A percentile compares a stretch with the other conserved stretches of the same genome.
phyloP scores from a whole-genome alignment of 2,797 vertebrate genomes.

The Argyrosomus regius region DNA sequence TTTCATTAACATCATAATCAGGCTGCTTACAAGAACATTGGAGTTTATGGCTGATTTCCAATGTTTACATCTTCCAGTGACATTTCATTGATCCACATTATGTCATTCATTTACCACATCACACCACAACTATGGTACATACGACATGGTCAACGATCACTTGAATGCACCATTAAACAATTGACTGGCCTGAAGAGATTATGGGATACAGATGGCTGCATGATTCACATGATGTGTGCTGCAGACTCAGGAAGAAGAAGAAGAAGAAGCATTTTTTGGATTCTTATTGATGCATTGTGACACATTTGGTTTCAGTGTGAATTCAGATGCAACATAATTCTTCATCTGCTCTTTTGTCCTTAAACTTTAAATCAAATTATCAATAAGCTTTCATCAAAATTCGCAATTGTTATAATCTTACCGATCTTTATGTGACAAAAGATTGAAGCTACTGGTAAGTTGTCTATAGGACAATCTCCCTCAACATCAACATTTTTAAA shows the following conservation, averaged over 20 bases:
- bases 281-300: neutral
- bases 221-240: slow-evolving; percentile 16
- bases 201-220: neutral
- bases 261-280: neutral
- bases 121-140: neutral
- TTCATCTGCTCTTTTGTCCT: slow-evolving; percentile 4
- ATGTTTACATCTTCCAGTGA: neutral
- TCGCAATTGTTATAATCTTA: neutral
- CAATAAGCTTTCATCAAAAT: too few species aligned
- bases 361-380: neutral
- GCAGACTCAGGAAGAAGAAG: slow-evolving; percentile 2
- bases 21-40: neutral
- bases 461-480: neutral
- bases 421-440: neutral
- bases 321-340: slow-evolving; percentile 19
- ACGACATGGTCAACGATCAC: slow-evolving; percentile 16
- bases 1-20: neutral
- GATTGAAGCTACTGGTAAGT: neutral
- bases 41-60: neutral
- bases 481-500: neutral
- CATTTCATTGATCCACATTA: slow-evolving; percentile 25
- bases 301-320: slow-evolving; percentile 9
- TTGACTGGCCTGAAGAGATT: slow-evolving; percentile 6
- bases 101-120: neutral
- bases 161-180: slow-evolving; percentile 27